These are phyloP conservation scores for Actinernus sp. DNA, from an alignment of 92 coral and sea anemone genomes.

Conservation along the genomic window DNA sequence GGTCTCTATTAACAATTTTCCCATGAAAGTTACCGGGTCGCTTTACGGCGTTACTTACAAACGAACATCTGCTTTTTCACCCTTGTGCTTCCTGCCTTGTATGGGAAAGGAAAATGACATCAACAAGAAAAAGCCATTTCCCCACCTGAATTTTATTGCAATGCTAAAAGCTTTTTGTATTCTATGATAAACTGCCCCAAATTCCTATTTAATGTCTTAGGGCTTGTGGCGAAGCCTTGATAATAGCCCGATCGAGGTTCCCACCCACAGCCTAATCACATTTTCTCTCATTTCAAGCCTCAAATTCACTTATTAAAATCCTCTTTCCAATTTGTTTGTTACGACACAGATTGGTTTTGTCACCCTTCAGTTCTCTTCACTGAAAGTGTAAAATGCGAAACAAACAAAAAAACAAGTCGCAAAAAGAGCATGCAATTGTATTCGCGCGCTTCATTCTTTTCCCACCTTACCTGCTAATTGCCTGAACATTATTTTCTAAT, in stretches of 20 bases:
- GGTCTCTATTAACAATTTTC: background rate
- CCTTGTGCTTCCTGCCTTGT: background rate
- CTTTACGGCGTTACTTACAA: background rate
- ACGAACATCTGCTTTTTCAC: background rate
- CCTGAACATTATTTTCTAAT: conserved; percentile 3
- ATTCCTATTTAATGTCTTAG: no score
- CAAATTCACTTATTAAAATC: no score
- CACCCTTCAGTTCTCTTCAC: no score
- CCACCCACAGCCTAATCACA: background rate
- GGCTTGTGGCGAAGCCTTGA: no score
- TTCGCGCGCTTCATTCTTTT: no score
- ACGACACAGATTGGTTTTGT: no score
- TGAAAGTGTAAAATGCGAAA: no score
- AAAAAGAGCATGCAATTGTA: no score
- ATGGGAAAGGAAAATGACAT: background rate
- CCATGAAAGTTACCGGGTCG: background rate
- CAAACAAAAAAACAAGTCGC: no score
- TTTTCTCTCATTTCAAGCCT: no score
- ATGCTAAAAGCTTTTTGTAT: background rate
- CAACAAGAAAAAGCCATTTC: background rate
- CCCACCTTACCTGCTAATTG: conserved; percentile 1
- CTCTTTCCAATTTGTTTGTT: no score
- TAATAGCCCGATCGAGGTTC: background rate
- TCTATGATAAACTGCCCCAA: no score
- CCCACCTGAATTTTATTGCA: background rate